Evolutionary conservation across 2,113 vertebrate species (phyloP), one percentile per base, ranked within the genome.

Genomic region (Neomonachus schauinslandi): DNA sequence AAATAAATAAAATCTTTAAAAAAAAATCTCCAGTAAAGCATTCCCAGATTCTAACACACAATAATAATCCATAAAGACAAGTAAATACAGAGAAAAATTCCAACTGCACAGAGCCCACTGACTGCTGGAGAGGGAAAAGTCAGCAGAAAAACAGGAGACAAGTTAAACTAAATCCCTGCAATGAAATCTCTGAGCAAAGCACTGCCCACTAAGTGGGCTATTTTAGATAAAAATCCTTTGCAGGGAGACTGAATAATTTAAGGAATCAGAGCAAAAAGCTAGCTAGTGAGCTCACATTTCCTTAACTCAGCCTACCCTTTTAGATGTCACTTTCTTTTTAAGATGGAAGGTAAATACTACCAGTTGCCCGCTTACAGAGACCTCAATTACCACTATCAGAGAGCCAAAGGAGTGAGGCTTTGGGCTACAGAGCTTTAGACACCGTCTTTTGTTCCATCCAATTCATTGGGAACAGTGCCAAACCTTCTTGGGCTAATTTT

Each of bases 301-400:
- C 61, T 26, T 92, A 80, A 80, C 39, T 89, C 28, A 83, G 22
- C 59, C 28, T 65, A 46, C 21, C 46, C 46, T 84, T 88, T 69
- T 5, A 87, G 46, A 89, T 36, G 21, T n/a, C 86, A 83, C 67
- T 80, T 94, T 89, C 82, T 94, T 93, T 95, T 95, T 57, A 94
- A 71, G 67, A 88, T 42, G 19, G 57, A 95, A 94, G 55, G 31
- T 69, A 92, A 89, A 92, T 26, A 53, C 22, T 65, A 91, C 7
- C 39, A 93, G 86, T 8, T 33, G 57, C 51, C 49, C 22, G 0
- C n/a, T 63, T n/a, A 11, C 59, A 89, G 59, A 84, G 53, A 63
- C 49, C 61, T 96, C 69, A 91, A 46, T 59, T 46, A 85, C 10
- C 15, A 5, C 46, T 33, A 59, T 22, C 7, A n/a, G 33, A 91